Percentiles rank a stretch among this genome's conserved stretches.
These are phyloP conservation scores for Autographa gamma DNA, from an alignment of 2,888 invertebrate genomes.

Conservation along the genomic window DNA sequence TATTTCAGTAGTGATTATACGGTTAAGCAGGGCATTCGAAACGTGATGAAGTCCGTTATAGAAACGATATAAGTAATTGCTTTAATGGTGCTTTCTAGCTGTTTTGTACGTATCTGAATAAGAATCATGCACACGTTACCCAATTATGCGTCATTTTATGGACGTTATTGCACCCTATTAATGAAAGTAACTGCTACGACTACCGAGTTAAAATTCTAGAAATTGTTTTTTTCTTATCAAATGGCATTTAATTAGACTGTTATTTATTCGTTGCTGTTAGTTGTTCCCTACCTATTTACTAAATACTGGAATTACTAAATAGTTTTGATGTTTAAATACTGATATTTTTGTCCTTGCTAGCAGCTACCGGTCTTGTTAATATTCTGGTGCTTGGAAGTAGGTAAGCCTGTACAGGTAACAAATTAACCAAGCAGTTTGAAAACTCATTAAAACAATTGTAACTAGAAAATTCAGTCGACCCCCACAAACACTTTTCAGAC, in stretches of 20 bases:
- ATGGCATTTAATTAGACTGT: neutral
- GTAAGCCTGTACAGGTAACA: no score
- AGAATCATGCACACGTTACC: slow-evolving; percentile 44
- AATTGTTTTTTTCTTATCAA: slow-evolving; percentile 3
- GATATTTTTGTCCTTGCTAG: no score
- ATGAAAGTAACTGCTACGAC: slow-evolving; percentile 28
- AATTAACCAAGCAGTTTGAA: no score
- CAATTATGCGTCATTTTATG: slow-evolving; percentile 48
- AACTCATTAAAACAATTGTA: no score
- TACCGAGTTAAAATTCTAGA: slow-evolving; percentile 1
- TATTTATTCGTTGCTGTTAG: neutral
- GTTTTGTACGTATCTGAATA: slow-evolving; percentile 38
- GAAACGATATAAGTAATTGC: slow-evolving; percentile 63
- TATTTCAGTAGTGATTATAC: slow-evolving; percentile 79
- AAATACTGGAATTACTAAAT: neutral
- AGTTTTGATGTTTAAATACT: neutral
- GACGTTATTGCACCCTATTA: slow-evolving; percentile 35
- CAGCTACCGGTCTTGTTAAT: no score
- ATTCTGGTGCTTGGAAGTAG: no score
- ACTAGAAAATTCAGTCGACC: no score
- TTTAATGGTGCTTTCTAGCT: slow-evolving; percentile 64
- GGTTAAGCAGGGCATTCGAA: slow-evolving; percentile 66
- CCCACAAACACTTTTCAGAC: no score
- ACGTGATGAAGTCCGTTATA: slow-evolving; percentile 71
- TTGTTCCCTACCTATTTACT: neutral